Percentiles rank a stretch among this genome's conserved stretches.
These are phyloP conservation scores for Otis tarda DNA, from an alignment of 2,113 vertebrate species.

Conservation along the genomic window DNA sequence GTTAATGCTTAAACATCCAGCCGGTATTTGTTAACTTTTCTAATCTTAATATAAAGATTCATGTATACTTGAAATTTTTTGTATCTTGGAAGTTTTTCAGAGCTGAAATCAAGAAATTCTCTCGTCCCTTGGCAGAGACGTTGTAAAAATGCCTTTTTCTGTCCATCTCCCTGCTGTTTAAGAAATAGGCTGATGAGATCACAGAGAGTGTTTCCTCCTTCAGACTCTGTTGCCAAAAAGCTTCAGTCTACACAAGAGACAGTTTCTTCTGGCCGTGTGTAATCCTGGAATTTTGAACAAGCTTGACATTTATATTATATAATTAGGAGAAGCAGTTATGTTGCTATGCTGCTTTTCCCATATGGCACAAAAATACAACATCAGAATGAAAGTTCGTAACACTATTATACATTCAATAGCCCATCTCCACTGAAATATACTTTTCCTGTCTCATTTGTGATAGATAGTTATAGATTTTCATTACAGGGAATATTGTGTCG, in stretches of 20 bases:
- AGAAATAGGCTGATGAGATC: conserved; percentile 18
- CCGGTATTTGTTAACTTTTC: not conserved
- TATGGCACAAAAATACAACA: conserved; percentile 35
- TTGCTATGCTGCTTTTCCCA: conserved; percentile 37
- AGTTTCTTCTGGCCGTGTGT: conserved; percentile 31
- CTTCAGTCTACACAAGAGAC: conserved; percentile 10
- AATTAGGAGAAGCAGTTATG: conserved; percentile 53
- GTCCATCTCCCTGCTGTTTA: not conserved
- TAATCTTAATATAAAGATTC: not conserved
- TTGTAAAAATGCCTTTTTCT: not conserved
- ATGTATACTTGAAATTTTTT: not conserved
- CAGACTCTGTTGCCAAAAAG: conserved; percentile 27
- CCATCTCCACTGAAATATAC: not conserved
- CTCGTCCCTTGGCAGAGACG: not conserved
- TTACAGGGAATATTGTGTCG: not conserved
- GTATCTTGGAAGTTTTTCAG: not conserved
- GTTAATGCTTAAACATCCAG: not conserved
- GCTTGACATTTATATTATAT: conserved; percentile 59
- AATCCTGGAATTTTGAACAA: conserved; percentile 44
- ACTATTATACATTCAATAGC: not conserved
- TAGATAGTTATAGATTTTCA: not conserved
- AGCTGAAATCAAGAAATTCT: not conserved
- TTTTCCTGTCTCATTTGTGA: not conserved
- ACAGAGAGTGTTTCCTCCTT: conserved; percentile 14
- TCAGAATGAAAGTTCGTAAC: conserved; percentile 12